Evolutionary conservation across 2,888 invertebrate genomes (phyloP).

Genomic region (Ophion slaviceki): DNA sequence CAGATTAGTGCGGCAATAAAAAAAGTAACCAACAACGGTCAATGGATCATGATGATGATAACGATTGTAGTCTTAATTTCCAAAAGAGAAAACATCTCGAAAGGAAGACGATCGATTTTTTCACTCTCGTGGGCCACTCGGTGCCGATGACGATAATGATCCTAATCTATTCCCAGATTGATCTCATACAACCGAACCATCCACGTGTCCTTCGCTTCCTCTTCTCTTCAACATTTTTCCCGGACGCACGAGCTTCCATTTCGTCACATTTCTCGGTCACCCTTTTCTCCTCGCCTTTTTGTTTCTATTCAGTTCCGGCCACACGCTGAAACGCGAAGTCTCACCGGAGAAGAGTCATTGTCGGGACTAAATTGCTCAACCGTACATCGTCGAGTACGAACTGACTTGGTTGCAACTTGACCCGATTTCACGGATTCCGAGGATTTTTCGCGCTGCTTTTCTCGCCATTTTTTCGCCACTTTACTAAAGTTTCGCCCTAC

Average conservation of each 20-base stretch:
- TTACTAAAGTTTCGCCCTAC: background rate
- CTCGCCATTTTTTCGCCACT: background rate
- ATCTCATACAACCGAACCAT: constrained; percentile 13
- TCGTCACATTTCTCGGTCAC: constrained; percentile 5
- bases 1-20: no score
- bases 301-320: constrained; percentile 16
- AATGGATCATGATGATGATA: no score
- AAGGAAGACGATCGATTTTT: no score
- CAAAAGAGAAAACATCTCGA: no score
- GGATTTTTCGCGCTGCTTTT: constrained; percentile 34
- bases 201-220: background rate
- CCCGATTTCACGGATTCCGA: constrained; percentile 60
- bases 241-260: constrained; percentile 4
- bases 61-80: no score
- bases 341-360: constrained; percentile 50
- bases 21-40: no score
- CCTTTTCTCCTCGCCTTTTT: constrained; percentile 17
- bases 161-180: constrained; percentile 9
- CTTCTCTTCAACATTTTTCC: background rate
- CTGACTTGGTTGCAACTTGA: constrained; percentile 65
- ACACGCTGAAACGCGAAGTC: constrained; percentile 16
- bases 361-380: constrained; percentile 52
- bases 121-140: no score
- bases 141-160: background rate
- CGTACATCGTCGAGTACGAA: constrained; percentile 55